A percentile compares a stretch with the other conserved stretches of the same genome.
Conservation (phyloP, 2,888 invertebrate genomes). For the Caenorhabditis panamensis region DNA sequence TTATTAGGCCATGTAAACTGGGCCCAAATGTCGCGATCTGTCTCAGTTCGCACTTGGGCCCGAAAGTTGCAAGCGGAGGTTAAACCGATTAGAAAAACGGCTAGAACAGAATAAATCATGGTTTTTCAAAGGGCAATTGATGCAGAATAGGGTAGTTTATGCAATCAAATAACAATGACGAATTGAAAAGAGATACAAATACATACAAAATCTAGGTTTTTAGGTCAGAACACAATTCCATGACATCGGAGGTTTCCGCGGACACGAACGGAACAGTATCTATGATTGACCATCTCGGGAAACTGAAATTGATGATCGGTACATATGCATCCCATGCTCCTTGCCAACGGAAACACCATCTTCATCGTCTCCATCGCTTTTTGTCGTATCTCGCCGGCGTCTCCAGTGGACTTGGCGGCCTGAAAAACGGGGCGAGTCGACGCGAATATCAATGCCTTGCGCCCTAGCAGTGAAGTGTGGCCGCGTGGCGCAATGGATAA, state of each 20-base stretch:
- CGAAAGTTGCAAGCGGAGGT: constrained; percentile 23
- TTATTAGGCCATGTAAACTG: constrained; percentile 49
- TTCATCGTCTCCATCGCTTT: constrained; percentile 31
- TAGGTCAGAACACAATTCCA: constrained; percentile 46
- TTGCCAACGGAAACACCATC: constrained; percentile 33
- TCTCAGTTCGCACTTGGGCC: constrained; percentile 41
- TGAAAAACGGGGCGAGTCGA: neutral
- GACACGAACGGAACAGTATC: constrained; percentile 43
- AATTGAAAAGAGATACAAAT: neutral
- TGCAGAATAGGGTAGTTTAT: neutral
- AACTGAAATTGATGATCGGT: constrained; percentile 45
- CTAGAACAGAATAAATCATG: no score
- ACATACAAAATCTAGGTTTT: constrained; percentile 22
- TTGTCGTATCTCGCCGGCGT: constrained; percentile 31
- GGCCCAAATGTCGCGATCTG: constrained; percentile 44
- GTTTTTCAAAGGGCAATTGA: no score
- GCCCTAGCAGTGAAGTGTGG: constrained; percentile 23
- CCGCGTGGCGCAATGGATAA: constrained; percentile 77
- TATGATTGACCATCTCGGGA: constrained; percentile 31
- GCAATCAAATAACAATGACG: no score
- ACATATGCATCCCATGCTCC: constrained; percentile 60
- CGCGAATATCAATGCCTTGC: neutral
- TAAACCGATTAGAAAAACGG: neutral
- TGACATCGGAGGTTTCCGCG: constrained; percentile 27
- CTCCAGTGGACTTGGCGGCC: constrained; percentile 18